Evolutionary conservation across 2,113 vertebrate genomes (phyloP), one percentile per base, ranked within the genome.

Genomic region (Scophthalmus maximus): DNA sequence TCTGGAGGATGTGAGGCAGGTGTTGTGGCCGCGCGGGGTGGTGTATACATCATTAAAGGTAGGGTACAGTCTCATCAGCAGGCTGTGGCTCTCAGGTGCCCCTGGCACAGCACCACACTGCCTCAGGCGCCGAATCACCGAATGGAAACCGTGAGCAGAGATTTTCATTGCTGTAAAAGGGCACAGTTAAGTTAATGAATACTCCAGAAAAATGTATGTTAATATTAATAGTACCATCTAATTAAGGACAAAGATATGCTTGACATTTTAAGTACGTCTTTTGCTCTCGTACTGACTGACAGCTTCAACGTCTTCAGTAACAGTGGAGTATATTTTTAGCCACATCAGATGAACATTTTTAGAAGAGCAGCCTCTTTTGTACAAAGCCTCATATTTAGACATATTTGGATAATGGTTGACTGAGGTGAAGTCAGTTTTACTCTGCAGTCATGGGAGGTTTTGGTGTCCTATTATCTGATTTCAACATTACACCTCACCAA

Each of bases 131-230:
- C 8, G 5, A 22, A 4, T 40, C 74, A 11, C 11, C 86, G 70
- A 46, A 49, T 25, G 50, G 76, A 50, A 61, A 59, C 22, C 14
- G 17, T 4, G 55, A 63, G 59, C 30, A 0, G 9, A 38, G 53
- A 50, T 23, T 52, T 60, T 89, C 80, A 89, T 56, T 74, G 87
- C 85, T 87, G 89, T 34, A 65, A 83, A 73, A 82, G 68, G 76
- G 51, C 68, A 86, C 55, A 84, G 36, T 22, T 52, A 36, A 68
- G 68, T 68, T 32, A 40, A 82, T 51, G 5, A 60, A 74, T 47
- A 38, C 18, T 51, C n/a, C 23, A 40, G 25, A 56, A 66, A 29
- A 27, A 32, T 58, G 72, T 36, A n/a, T 46, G 26, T 47, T 36
- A n/a, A n/a, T n/a, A n/a, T n/a, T n/a, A n/a, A n/a, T n/a, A n/a